A percentile compares a stretch with the other conserved stretches of the same genome.
Conservation (phyloP, 2,113 vertebrate genomes). For the Saccopteryx leptura region DNA sequence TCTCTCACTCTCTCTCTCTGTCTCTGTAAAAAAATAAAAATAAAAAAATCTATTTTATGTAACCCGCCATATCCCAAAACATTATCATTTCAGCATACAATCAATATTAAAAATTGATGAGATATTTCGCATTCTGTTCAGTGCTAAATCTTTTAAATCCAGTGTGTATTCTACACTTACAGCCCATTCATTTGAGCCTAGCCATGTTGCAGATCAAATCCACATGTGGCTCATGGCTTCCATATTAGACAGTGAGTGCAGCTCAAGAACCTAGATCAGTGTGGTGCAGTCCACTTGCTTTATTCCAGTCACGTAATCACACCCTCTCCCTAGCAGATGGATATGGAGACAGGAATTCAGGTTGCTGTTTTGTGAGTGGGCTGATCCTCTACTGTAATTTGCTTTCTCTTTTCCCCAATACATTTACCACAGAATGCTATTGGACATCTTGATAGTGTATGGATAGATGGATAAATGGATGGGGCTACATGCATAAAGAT, state of each 20-base stretch:
- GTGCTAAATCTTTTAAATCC: not conserved
- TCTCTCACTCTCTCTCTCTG: no score
- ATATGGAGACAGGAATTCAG: not conserved
- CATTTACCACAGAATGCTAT: not conserved
- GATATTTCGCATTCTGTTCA: not conserved
- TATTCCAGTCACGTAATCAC: not conserved
- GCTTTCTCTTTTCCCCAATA: not conserved
- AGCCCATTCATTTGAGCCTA: not conserved
- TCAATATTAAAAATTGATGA: not conserved
- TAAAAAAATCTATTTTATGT: not conserved
- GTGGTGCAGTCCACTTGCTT: not conserved
- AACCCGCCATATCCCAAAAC: not conserved
- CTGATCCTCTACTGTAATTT: not conserved
- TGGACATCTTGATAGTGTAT: not conserved
- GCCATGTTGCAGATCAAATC: not conserved
- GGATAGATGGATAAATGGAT: not conserved
- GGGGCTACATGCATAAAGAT: not conserved
- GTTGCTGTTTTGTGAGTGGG: not conserved
- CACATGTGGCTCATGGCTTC: not conserved
- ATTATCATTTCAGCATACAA: not conserved
- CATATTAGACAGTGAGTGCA: not conserved
- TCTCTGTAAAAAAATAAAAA: no score
- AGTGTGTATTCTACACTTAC: not conserved
- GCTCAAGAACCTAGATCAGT: not conserved
- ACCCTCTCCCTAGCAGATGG: not conserved